Conservation (phyloP, 2,113 vertebrate genomes). For the Cichladusa arquata region DNA sequence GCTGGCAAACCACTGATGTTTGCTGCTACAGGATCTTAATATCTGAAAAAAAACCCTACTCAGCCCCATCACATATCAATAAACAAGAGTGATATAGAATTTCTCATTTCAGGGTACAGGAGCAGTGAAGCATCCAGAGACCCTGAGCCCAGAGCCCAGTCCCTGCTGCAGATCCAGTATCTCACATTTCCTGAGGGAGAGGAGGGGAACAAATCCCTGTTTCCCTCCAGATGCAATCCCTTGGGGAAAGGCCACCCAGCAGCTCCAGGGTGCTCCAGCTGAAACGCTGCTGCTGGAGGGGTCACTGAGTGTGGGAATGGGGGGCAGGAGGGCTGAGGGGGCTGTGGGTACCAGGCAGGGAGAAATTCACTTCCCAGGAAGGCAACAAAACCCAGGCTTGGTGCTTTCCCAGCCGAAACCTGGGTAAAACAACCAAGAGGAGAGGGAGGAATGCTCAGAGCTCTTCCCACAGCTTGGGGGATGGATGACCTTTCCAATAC, state of each 20-base stretch:
- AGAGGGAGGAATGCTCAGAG: conserved; percentile 15
- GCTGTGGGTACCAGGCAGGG: background rate
- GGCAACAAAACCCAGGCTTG: background rate
- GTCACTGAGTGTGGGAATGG: background rate
- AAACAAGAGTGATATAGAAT: background rate
- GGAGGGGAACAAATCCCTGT: background rate
- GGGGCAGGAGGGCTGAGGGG: background rate
- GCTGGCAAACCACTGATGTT: background rate
- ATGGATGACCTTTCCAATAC: conserved; percentile 72
- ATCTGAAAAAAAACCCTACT: background rate
- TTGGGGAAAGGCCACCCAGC: background rate
- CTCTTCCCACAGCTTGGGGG: conserved; percentile 57
- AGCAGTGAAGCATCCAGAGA: background rate
- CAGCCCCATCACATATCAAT: background rate
- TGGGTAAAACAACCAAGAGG: background rate
- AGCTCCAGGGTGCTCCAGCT: background rate
- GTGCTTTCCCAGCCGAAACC: background rate
- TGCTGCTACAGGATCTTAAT: background rate
- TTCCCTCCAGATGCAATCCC: background rate
- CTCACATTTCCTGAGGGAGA: accelerated
- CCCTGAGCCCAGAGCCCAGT: background rate
- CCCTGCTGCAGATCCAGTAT: background rate
- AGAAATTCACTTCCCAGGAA: conserved; percentile 15
- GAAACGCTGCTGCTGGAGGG: background rate
- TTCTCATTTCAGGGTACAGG: background rate